A percentile compares a stretch with the other conserved stretches of the same genome.
phyloP scores from a whole-genome alignment of 2,797 vertebrate genomes.

The Hippopotamyrus pictus region DNA sequence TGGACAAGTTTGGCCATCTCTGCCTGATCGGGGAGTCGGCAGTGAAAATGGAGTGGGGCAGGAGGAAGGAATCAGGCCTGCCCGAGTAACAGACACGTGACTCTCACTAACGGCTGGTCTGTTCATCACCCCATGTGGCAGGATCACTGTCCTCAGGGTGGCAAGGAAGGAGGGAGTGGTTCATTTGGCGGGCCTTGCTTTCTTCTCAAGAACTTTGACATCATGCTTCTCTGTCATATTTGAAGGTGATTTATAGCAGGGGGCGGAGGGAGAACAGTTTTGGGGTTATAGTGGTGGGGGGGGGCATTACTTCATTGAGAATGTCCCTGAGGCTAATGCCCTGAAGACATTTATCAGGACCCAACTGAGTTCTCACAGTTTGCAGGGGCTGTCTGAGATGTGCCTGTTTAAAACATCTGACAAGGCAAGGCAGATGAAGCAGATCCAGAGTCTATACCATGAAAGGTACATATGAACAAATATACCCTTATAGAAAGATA shows the following conservation, averaged over 20 bases:
- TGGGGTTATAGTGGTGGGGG: neutral
- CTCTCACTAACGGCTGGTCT: neutral
- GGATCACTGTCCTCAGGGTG: neutral
- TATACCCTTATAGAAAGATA: neutral
- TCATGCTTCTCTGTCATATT: neutral
- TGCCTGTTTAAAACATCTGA: neutral
- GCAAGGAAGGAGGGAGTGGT: constrained; percentile 32
- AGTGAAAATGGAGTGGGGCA: neutral
- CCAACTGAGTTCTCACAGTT: neutral
- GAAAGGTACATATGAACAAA: neutral
- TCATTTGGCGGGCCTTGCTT: neutral
- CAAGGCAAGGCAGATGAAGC: neutral
- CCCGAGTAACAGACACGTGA: neutral
- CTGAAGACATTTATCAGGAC: neutral
- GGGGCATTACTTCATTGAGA: neutral
- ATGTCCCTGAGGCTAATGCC: neutral
- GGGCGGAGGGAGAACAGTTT: neutral
- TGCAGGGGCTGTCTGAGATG: neutral
- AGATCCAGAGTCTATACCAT: neutral
- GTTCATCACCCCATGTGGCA: neutral
- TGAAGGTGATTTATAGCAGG: neutral
- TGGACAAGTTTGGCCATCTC: neutral
- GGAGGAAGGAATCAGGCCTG: neutral
- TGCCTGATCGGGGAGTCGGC: neutral
- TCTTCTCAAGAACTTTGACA: neutral